These are phyloP conservation scores for Madoqua kirkii DNA, from an alignment of 2,113 vertebrate species.

Conservation along the genomic window DNA sequence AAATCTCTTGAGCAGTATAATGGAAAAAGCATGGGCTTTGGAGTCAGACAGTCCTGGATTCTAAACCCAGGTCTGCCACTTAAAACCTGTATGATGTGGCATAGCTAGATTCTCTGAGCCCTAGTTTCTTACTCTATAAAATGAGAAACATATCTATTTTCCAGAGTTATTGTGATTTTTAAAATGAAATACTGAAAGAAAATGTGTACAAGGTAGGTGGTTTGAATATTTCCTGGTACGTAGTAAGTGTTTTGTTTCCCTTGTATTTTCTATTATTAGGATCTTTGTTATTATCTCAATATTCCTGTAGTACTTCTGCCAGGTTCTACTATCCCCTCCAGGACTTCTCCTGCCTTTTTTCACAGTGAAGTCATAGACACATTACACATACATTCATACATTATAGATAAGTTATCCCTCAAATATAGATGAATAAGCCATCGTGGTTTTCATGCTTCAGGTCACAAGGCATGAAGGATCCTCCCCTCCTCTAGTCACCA, in stretches of 20 bases:
- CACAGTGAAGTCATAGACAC: background rate
- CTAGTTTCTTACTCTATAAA: background rate
- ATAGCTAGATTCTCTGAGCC: background rate
- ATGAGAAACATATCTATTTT: background rate
- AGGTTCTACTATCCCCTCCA: background rate
- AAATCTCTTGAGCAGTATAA: background rate
- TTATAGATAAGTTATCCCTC: background rate
- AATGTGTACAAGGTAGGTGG: background rate
- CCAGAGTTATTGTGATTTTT: background rate
- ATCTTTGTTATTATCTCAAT: background rate
- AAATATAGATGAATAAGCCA: background rate
- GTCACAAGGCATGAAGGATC: background rate
- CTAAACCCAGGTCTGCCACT: background rate
- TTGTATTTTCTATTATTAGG: background rate
- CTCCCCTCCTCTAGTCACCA: background rate
- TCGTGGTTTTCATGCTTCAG: background rate
- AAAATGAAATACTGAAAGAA: conserved; percentile 6
- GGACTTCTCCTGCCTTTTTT: background rate
- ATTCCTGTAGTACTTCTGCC: background rate
- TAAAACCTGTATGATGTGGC: background rate
- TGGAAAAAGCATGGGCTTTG: background rate
- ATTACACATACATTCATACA: background rate
- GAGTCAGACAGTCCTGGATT: background rate
- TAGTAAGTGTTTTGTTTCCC: background rate
- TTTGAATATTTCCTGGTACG: background rate